Evolutionary conservation across 2,113 vertebrate genomes (phyloP), one percentile per base, ranked within the genome.

Genomic region (Nibea coibor): DNA sequence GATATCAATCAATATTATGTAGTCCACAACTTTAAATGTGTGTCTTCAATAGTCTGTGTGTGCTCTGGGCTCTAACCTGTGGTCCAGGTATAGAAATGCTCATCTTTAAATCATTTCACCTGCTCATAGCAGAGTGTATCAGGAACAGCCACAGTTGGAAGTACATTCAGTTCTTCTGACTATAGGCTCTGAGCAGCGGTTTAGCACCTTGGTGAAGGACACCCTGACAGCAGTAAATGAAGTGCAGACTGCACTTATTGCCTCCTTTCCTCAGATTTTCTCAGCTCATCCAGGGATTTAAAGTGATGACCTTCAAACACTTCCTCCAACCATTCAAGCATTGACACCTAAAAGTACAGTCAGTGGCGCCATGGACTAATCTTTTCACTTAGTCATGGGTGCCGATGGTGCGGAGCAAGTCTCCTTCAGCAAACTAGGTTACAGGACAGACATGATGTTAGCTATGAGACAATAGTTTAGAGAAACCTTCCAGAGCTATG

Each of bases 281-380:
- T 72, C 63, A 47, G 63, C 72, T 80, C 76, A 71, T 77, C 47
- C 67, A 57, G 47, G 71, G 58, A 86, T 86, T 81, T 84, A 79
- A 73, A 76, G 28, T 48, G 47, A 82, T 74, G 54, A 82, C 82
- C 72, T 84, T 77, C 39, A 82, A 73, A 75, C 58, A 56, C 65
- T 50, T 67, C 78, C 28, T 16, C 8, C 35, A 45, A 58, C 39
- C 48, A 68, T 28, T 72, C 14, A 47, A 53, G 65, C 57, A n/a
- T 1, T 6, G 28, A 16, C 48, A 76, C 43, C 83, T 56, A 15
- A 54, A 43, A 74, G 17, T 50, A 59, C n/a, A 22, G 75, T 53
- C 22, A 35, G 22, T n/a, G 53, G 28, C 47, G 54, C 65, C 73
- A 48, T 1, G 39, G 42, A 50, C 22, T 62, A 62, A 81, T 67